Percentiles rank a stretch among this genome's conserved stretches.
Conservation (phyloP, 2,888 invertebrate species). For the Nomada fabriciana region DNA sequence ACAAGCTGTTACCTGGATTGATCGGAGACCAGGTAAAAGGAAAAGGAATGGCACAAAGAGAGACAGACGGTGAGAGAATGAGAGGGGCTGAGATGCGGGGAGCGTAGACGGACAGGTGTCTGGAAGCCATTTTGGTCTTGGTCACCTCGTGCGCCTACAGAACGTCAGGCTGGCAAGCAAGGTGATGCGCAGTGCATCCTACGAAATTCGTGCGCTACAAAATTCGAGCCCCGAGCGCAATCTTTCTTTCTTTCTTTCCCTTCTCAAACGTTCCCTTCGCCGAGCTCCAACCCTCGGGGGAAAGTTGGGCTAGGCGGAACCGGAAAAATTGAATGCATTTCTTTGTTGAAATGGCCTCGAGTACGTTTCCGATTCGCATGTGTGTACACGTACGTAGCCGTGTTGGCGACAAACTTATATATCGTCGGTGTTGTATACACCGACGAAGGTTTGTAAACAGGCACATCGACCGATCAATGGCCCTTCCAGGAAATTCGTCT, state of each 20-base stretch:
- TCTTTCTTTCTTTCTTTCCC: neutral
- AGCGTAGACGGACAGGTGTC: slow-evolving; percentile 54
- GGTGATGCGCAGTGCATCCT: slow-evolving; percentile 55
- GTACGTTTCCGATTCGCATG: neutral
- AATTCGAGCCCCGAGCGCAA: slow-evolving; percentile 49
- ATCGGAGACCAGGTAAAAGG: slow-evolving; percentile 7
- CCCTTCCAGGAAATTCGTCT: slow-evolving; percentile 54
- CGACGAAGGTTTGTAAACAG: slow-evolving; percentile 52
- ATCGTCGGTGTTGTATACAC: neutral
- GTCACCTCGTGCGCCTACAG: slow-evolving; percentile 28
- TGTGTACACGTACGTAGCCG: no score
- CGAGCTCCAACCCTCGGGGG: no score
- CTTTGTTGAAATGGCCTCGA: neutral
- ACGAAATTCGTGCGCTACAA: slow-evolving; percentile 63
- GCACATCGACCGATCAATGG: slow-evolving; percentile 58
- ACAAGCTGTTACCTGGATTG: neutral
- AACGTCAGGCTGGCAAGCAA: slow-evolving; percentile 48
- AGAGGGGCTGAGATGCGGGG: neutral
- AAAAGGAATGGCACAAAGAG: neutral
- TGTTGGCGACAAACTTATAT: neutral
- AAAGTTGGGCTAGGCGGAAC: no score
- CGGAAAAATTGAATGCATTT: no score
- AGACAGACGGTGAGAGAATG: slow-evolving; percentile 5
- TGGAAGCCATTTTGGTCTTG: slow-evolving; percentile 51
- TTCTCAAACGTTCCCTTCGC: no score